Base-by-base conservation (phyloP, 1,140 invertebrate genomes). In the Zaprionus capensis region DNA sequence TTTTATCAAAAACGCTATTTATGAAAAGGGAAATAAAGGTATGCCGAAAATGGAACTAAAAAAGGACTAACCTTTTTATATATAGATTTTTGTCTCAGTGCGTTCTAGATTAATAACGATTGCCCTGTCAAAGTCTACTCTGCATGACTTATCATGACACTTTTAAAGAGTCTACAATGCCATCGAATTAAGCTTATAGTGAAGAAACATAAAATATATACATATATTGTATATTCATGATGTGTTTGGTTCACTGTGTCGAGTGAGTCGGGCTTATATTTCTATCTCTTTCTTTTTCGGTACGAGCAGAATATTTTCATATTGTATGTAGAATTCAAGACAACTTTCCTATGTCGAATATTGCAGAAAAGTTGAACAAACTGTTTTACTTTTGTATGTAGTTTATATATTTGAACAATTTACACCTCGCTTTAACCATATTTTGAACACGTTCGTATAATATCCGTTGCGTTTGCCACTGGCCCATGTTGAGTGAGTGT, bases 401-500 rank as follows among this genome's bases (percentile, higher is more conserved):
- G 55, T 76, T 76, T 78, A 67, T 78, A 67, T 84, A 72, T 87
- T 88, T 88, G 70, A 82, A 88, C 82, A 87, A 88, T 90, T 84
- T 90, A 90, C 85, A 88, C 78, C 69, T 80, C 58, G 69, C 71
- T 88, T 81, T 90, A 84, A 84, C 84, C 85, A 71, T 84, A 68
- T 78, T 78, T 78, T 88, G 84, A 88, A 88, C 84, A 88, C 85
- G 71, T 81, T 88, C 58, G 57, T 75, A 83, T 87, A 88, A 88
- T 87, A 87, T 90, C 84, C 75, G 70, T 88, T 82, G 78, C 83
- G 74, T 59, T 78, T 76, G 73, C 77, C 84, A 76, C 71, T 77
- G 49, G 31, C 51, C 71, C 71, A 70, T 63, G 26, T 49, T 53
- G 63, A 71, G 56, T 57, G 34, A 38, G 72, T 79, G 62, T 58